Base-by-base conservation (phyloP, 30 jellyfish, hydroid and myxozoan genomes). In the Hydractinia echinata region DNA sequence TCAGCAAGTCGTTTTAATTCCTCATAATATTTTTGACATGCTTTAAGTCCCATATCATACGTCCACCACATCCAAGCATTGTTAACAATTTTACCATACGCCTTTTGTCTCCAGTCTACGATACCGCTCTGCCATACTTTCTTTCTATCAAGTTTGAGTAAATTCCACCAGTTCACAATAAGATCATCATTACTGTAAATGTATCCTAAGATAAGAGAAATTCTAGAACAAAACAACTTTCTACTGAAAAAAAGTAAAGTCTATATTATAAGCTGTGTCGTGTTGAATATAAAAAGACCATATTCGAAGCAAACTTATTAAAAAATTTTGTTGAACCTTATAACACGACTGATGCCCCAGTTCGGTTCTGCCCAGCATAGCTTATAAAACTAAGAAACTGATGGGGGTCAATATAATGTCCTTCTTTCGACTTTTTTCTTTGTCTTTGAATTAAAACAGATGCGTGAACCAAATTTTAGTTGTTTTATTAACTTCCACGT, bases 161-260 rank as follows among this genome's bases (percentile, higher is more conserved):
- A 81, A 72, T 90, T 90, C 97, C 97, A 90, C 94, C 94, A 90
- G 77, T 90, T 90, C 7, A 90, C 95, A 10, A 90, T 82, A 89
- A 85, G 82, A 64, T 90, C 97, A 55, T 90, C 97, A 78, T 90
- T 90, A 7, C 80, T 84, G 70, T 90, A 90, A 54, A 90, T 62
- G 52, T 90, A 90, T 6, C 74, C 74, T 64, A 13, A 76, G 76
- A 20, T 9, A 71, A 71, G 51, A 58, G 19, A 11, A 58, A 58
- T 13, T 11, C 15, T 58, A 58, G 19, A 13, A 18, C 69, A 11
- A 11, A 58, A 58, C 19, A 58, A 18, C 19, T 11, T n/a, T n/a
- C n/a, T 18, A 11, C 16, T 58, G 19, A 58, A 18, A 58, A 58
- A 58, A 13, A n/a, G 1, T 18, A 58, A 58, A 30, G 44, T 30